These are phyloP conservation scores for Caenorhabditis auriculariae DNA, from an alignment of 2,888 invertebrate species.

Conservation along the genomic window DNA sequence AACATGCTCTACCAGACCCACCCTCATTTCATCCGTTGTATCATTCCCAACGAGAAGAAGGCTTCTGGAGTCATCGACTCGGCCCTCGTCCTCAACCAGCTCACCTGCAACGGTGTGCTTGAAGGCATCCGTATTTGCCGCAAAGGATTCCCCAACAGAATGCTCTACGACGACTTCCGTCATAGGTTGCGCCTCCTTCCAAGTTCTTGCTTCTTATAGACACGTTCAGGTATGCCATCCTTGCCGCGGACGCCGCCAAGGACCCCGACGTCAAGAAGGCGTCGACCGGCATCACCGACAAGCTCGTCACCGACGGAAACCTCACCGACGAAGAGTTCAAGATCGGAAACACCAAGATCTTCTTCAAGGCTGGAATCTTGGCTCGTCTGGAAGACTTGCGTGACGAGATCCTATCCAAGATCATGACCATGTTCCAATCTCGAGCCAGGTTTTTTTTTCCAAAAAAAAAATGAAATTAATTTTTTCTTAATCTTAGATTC, in stretches of 20 bases:
- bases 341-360: conserved; percentile 70
- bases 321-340: conserved; percentile 67
- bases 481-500: too few relatives aligned
- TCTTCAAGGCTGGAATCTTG: conserved; percentile 99
- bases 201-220: neutral
- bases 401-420: conserved; percentile 90
- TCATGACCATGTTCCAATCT: conserved; percentile 81
- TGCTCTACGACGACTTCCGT: conserved; percentile 99
- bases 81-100: conserved; percentile 97
- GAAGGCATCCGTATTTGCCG: conserved; percentile 99
- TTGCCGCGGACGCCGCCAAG: conserved; percentile 82
- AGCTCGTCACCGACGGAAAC: conserved; percentile 46
- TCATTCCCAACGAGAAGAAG: conserved; percentile 85
- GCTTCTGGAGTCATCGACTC: conserved; percentile 86
- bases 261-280: conserved; percentile 69
- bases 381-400: conserved; percentile 99
- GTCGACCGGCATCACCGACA: conserved; percentile 56
- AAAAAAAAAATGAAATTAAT: neutral
- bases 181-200: conserved; percentile 63
- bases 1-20: conserved; percentile 90
- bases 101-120: conserved; percentile 99
- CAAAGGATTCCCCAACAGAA: conserved; percentile 97
- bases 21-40: conserved; percentile 99
- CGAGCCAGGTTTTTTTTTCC: conserved; percentile 36
- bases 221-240: conserved; percentile 80